Base-by-base conservation (phyloP, 2,888 invertebrate species). In the Trichogramma dendrolimi region DNA sequence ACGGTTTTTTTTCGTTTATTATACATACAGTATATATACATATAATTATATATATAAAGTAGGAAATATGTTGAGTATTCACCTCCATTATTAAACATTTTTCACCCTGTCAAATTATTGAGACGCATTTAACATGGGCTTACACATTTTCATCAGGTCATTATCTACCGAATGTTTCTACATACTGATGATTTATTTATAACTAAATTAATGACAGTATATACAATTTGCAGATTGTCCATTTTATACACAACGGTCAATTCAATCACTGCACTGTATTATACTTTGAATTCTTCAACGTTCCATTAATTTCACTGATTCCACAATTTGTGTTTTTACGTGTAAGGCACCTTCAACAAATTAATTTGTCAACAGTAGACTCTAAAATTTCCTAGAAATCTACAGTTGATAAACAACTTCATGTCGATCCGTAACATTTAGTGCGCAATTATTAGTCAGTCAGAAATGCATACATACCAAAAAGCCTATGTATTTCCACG, bases 271-370 rank as follows among this genome's bases (percentile, higher is more conserved):
- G 72, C 73, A 73, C 71, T 69, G 67, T 71, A 69, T 72, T 70
- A 65, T 54, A 66, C 68, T 71, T 68, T 67, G 67, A 71, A 68
- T 67, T 66, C 61, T 67, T 66, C 63, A 68, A 62, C 69, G 64
- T 67, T 27, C 67, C 62, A 48, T 61, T 61, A 50, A n/a, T 64
- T 51, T 64, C 60, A 52, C 63, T 63, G 62, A 44, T 55, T 27
- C 27, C 27, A 27, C 27, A 27, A 27, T 63, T 61, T 64, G 57
- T 60, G 48, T 62, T 69, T 69, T 73, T 74, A 77, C 73, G 72
- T 76, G 75, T 78, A 79, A 79, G 79, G 79, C 79, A 79, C 78
- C 79, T 76, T 78, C 73, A 75, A 78, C 78, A 76, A 78, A 77
- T 78, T 76, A 78, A 72, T 71, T 73, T 71, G 72, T 71, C 70